phyloP scores from a whole-genome alignment of 1,140 invertebrate species.

The Plodia interpunctella region DNA sequence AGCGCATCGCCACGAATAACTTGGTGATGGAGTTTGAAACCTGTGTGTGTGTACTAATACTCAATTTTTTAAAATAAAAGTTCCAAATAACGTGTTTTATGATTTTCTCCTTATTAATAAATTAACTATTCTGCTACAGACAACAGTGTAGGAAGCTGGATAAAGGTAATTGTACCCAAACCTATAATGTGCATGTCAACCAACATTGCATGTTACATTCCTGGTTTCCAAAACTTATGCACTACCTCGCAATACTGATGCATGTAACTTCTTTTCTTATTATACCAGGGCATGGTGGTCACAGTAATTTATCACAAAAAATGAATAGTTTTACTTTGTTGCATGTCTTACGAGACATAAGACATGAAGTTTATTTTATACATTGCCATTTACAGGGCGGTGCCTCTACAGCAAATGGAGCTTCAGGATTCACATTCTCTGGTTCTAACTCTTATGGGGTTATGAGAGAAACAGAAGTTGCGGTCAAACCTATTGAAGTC shows the following conservation, averaged over 20 bases:
- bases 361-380: too few relatives aligned
- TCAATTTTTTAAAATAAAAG: neutral
- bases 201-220: too few relatives aligned
- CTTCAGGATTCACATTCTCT: slow-evolving; percentile 40
- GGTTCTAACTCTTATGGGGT: slow-evolving; percentile 31
- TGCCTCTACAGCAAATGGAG: slow-evolving; percentile 32
- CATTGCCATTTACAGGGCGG: slow-evolving; percentile 41
- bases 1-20: slow-evolving; percentile 27
- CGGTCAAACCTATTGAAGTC: slow-evolving; percentile 27
- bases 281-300: neutral
- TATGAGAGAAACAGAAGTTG: slow-evolving; percentile 32
- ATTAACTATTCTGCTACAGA: neutral
- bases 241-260: slow-evolving; percentile 12
- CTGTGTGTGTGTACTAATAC: slow-evolving; percentile 11
- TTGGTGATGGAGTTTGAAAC: slow-evolving; percentile 18
- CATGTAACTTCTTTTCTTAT: slow-evolving; percentile 15
- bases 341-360: too few relatives aligned
- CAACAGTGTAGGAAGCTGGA: neutral
- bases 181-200: neutral
- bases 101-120: neutral
- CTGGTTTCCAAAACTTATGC: neutral
- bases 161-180: neutral
- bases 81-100: neutral
- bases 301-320: neutral
- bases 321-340: neutral